Base-by-base conservation (phyloP, 2,888 invertebrate species). In the Epinotia demarniana region DNA sequence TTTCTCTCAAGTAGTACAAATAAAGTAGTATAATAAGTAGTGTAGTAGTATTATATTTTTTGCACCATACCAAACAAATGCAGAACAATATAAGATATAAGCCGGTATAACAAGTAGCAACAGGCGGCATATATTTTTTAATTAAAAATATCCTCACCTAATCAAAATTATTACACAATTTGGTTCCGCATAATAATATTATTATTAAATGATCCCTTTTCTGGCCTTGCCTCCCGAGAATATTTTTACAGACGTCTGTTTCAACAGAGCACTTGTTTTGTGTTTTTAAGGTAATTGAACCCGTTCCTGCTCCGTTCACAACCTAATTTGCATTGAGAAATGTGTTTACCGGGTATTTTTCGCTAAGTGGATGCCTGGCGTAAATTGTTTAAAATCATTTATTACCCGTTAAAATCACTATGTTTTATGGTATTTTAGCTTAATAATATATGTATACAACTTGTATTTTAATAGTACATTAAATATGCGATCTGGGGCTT, bases 211-310 rank as follows among this genome's bases (percentile, higher is more conserved):
- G 12, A 64, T 23, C 9, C 18, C 53, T 33, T 33, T 63, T 18
- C 16, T 63, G n/a, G 8, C 8, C 33, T 33, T 64, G 16, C 16
- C n/a, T 16, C n/a, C 5, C n/a, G 12, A 63, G 18, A 53, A 53
- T 16, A 18, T 66, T 53, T 66, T 58, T 27, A 33, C 16, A 43
- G 46, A 46, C 43, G 23, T 13, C 39, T 13, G 43, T 19, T 19
- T 69, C 60, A 69, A 9, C 60, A 5, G n/a, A 69, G n/a, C 58
- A 69, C 58, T 69, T 58, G 46, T 18, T 46, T 46, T 69, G 46
- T 69, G 49, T 66, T 72, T 72, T 66, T 60, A 73, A 73, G 66
- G 66, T 73, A 73, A 73, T 73, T 73, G 19, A 49, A 66, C 46
- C 72, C 72, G 60, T 66, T 60, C 55, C 27, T 72, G 63, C 43